A percentile compares a stretch with the other conserved stretches of the same genome.
These are phyloP conservation scores for Erithacus rubecula DNA, from an alignment of 2,797 vertebrate species.

Conservation along the genomic window DNA sequence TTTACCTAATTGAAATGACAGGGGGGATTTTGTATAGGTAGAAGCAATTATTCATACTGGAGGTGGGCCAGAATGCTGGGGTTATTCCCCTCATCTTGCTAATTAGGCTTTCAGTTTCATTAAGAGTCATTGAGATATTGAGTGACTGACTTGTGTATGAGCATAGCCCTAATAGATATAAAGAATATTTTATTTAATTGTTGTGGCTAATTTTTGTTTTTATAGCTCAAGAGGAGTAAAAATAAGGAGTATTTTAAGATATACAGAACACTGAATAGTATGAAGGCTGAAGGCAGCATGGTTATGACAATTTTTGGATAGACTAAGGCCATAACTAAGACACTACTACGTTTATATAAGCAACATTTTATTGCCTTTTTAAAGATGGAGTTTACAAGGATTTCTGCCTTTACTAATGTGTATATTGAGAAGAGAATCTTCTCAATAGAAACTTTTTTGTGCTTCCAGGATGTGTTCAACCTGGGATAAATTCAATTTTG, in stretches of 20 bases:
- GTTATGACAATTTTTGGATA: background rate
- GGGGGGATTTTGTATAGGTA: conserved; percentile 39
- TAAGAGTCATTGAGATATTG: conserved; percentile 40
- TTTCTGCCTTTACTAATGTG: background rate
- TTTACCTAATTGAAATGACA: conserved; percentile 59
- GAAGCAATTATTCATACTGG: conserved; percentile 61
- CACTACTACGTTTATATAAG: background rate
- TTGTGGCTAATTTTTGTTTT: background rate
- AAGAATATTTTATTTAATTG: background rate
- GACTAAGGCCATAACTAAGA: background rate
- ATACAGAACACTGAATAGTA: background rate
- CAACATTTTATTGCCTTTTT: background rate
- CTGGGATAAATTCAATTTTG: background rate
- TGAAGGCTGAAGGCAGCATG: background rate
- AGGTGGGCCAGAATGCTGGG: conserved; percentile 21
- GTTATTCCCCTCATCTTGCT: conserved; percentile 60
- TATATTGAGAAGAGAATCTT: background rate
- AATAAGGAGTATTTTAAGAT: background rate
- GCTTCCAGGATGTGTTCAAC: background rate
- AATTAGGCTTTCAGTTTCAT: conserved; percentile 67
- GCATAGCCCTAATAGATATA: background rate
- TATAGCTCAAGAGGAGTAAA: background rate
- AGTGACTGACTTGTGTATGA: background rate
- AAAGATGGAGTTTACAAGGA: background rate
- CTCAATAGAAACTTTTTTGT: background rate